Conservation (phyloP, 2,797 vertebrate species). For the Oreochromis grahami region DNA sequence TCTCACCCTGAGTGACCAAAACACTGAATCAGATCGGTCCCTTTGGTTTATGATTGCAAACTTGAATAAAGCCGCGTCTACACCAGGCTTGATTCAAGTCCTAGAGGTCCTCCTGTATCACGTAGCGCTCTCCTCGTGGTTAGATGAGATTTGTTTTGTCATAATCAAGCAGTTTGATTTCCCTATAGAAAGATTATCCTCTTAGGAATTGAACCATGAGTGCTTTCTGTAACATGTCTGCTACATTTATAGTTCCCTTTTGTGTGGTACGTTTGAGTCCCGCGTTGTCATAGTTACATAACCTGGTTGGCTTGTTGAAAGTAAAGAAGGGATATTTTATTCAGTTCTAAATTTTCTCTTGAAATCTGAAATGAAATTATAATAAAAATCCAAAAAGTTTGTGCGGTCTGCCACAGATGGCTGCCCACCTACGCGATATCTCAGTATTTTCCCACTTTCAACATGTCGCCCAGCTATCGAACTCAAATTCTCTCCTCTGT, state of each 20-base stretch:
- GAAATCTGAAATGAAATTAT: neutral
- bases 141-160: neutral
- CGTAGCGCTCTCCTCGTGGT: neutral
- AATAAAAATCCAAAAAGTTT: neutral
- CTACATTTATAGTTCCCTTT: neutral
- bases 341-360: neutral
- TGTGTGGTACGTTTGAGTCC: conserved; percentile 8
- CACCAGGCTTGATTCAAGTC: neutral
- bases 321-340: conserved; percentile 4
- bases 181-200: neutral
- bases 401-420: conserved; percentile 13
- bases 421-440: conserved; percentile 3
- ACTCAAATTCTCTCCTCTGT: conserved; percentile 39
- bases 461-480: conserved; percentile 13
- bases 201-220: fast-evolving
- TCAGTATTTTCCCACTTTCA: conserved; percentile 38
- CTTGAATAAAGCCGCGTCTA: neutral
- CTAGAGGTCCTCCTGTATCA: neutral
- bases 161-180: neutral
- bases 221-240: neutral
- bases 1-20: conserved; percentile 17
- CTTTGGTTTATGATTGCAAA: neutral
- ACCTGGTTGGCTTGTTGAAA: conserved; percentile 24
- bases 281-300: neutral
- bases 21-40: neutral